A percentile compares a stretch with the other conserved stretches of the same genome.
These are phyloP conservation scores for Megaceryle alcyon DNA, from an alignment of 2,797 vertebrate genomes.

Conservation along the genomic window DNA sequence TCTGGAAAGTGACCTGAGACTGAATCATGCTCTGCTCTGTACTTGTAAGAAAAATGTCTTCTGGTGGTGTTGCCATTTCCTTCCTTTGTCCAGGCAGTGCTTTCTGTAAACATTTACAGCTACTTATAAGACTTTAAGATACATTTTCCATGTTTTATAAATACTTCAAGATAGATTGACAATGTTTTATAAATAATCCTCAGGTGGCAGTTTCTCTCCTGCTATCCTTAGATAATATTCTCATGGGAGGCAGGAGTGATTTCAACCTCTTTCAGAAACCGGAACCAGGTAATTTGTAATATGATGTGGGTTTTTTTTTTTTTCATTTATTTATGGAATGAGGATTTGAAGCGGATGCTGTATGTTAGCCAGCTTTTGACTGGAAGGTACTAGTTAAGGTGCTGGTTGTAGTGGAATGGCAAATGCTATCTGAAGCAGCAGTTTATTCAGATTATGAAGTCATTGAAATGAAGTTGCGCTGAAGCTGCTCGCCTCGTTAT, in stretches of 20 bases:
- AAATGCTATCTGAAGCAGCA: neutral
- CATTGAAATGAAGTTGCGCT: neutral
- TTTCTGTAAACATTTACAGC: neutral
- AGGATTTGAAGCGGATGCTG: neutral
- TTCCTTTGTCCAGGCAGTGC: neutral
- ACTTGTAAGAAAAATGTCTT: neutral
- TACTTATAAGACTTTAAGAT: neutral
- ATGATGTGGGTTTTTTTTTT: neutral
- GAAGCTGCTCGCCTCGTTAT: neutral
- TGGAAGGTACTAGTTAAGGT: neutral
- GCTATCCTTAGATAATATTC: neutral
- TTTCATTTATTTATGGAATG: neutral
- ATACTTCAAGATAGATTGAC: neutral
- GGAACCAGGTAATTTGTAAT: neutral
- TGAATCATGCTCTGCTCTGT: neutral
- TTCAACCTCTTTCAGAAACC: neutral
- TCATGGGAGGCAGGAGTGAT: neutral
- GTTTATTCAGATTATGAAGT: neutral
- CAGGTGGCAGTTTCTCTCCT: neutral
- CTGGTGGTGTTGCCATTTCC: neutral
- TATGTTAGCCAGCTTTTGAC: neutral
- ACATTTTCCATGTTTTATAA: neutral
- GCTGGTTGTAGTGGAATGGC: neutral
- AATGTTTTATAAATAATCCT: neutral
- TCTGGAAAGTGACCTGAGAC: slow-evolving; percentile 1